phyloP scores from a whole-genome alignment of 2,113 vertebrate species.

The Pundamilia nyererei region DNA sequence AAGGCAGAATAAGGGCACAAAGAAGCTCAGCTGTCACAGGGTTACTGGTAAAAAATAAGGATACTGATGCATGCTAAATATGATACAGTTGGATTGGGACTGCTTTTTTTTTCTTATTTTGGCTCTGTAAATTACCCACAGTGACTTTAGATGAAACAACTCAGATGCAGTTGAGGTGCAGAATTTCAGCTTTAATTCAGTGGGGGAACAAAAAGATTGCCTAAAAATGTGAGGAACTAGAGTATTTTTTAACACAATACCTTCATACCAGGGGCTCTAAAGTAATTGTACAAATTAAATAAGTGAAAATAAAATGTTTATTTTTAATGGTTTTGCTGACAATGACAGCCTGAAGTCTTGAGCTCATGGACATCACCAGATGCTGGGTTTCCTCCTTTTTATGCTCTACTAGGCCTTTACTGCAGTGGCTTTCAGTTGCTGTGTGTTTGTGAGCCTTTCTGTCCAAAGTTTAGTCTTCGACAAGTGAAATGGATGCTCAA shows the following conservation, averaged over 20 bases:
- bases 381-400: not conserved
- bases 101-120: not conserved
- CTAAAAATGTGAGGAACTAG: not conserved
- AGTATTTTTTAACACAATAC: not conserved
- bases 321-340: not conserved
- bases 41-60: not conserved
- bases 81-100: not conserved
- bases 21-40: not conserved
- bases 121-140: not conserved
- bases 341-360: not conserved
- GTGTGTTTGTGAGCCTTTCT: not conserved
- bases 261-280: not conserved
- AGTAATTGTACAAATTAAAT: not conserved
- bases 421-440: not conserved
- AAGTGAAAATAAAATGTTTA: not conserved
- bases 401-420: not conserved
- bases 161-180: not conserved
- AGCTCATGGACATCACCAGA: not conserved
- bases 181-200: not conserved
- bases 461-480: not conserved
- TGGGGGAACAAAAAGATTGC: not conserved
- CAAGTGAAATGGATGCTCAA: not conserved
- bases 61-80: not conserved
- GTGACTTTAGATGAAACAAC: not conserved
- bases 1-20: not conserved